A percentile compares a stretch with the other conserved stretches of the same genome.
Conservation (phyloP, 2,888 invertebrate genomes). For the Acanthopleura granulata region DNA sequence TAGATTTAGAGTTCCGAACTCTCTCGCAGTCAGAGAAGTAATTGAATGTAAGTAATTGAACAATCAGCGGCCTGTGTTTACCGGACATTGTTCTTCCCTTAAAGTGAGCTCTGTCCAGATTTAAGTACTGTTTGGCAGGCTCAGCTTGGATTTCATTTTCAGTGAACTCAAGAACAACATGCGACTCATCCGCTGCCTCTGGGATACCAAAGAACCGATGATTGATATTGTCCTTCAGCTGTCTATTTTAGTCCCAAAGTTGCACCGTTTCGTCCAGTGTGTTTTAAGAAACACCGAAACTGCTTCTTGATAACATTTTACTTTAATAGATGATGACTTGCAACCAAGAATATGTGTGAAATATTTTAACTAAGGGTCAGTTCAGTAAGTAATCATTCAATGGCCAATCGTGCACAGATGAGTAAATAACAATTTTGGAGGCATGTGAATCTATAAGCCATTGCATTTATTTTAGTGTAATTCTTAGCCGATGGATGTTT, state of each 20-base stretch:
- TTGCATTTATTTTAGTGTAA: too few relatives aligned
- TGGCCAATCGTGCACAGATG: too few relatives aligned
- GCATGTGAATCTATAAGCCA: too few relatives aligned
- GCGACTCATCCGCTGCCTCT: background rate
- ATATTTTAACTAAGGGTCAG: too few relatives aligned
- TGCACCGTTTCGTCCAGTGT: background rate
- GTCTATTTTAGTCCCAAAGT: background rate
- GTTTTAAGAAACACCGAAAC: too few relatives aligned
- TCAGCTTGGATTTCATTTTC: background rate
- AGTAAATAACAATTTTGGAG: too few relatives aligned
- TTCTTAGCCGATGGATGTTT: too few relatives aligned
- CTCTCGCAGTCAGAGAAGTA: background rate
- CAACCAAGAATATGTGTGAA: too few relatives aligned
- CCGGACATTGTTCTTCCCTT: background rate
- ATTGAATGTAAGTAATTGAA: background rate
- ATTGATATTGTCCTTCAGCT: background rate
- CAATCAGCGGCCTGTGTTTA: background rate
- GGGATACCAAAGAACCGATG: background rate
- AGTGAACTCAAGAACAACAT: background rate
- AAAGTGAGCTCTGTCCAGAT: background rate
- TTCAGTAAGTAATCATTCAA: too few relatives aligned
- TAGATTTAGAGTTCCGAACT: background rate
- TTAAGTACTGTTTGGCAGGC: background rate
- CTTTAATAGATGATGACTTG: too few relatives aligned
- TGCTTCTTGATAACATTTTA: too few relatives aligned